Conservation (phyloP, 2,797 vertebrate genomes). For the Coracias cyanogaster region DNA sequence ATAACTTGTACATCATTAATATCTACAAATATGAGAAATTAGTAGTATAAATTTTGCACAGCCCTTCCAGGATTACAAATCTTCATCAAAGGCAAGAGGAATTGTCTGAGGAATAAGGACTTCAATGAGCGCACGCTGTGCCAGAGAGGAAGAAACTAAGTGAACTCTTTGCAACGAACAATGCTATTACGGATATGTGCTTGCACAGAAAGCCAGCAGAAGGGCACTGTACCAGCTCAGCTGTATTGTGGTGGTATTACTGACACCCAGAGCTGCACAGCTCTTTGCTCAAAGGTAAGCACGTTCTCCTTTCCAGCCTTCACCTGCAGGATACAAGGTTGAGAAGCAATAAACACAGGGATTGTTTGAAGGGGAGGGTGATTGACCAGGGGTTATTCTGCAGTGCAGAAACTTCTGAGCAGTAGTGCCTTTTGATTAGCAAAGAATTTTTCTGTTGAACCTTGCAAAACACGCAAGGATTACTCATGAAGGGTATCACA, state of each 20-base stretch:
- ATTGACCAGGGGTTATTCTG: neutral
- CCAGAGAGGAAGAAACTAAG: neutral
- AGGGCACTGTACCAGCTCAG: neutral
- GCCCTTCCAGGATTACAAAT: conserved; percentile 3
- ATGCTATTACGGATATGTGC: neutral
- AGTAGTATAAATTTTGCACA: conserved; percentile 6
- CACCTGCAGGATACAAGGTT: neutral
- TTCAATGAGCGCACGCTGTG: neutral
- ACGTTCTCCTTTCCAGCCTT: neutral
- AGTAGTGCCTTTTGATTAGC: neutral
- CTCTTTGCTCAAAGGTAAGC: neutral
- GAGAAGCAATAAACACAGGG: neutral
- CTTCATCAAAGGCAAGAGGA: neutral
- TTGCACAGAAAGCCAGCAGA: neutral
- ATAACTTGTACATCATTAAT: conserved; percentile 20
- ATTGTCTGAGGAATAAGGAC: neutral
- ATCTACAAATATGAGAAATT: conserved; percentile 8
- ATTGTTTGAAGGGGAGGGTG: neutral
- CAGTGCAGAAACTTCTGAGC: neutral
- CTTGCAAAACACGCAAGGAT: conserved; percentile 1
- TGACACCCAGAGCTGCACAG: neutral
- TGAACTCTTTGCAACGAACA: neutral
- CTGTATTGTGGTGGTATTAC: neutral
- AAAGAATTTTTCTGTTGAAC: neutral
- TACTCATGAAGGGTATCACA: neutral